Percentiles rank a stretch among this genome's conserved stretches.
These are phyloP conservation scores for Eulemur coronatus DNA, from an alignment of 2,797 vertebrate genomes.

Conservation along the genomic window DNA sequence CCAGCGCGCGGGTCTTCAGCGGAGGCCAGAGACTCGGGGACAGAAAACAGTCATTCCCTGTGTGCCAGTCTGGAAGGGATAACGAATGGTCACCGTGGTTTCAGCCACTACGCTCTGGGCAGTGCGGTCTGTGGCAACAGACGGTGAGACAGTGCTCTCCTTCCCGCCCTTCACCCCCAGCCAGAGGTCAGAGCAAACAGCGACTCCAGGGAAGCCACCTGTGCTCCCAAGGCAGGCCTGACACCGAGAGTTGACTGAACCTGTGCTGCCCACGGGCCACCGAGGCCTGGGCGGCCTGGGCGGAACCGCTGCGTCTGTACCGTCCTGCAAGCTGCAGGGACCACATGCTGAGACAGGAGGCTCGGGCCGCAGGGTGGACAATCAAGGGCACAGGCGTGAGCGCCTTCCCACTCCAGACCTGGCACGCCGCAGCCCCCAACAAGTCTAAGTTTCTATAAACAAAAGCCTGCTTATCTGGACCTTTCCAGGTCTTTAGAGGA, in stretches of 20 bases:
- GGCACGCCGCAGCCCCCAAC: background rate
- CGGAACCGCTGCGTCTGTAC: background rate
- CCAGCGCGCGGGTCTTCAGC: background rate
- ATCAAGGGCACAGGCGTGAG: background rate
- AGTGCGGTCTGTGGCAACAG: background rate
- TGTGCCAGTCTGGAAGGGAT: background rate
- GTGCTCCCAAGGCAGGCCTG: background rate
- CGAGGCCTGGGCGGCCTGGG: background rate
- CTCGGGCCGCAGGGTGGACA: too few species aligned
- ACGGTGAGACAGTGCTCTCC: background rate
- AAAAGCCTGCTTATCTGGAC: background rate
- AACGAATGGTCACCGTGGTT: rapidly evolving
- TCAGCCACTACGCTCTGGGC: background rate
- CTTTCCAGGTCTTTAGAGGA: background rate
- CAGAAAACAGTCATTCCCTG: background rate
- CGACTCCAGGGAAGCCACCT: background rate
- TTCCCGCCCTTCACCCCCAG: background rate
- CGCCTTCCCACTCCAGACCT: background rate
- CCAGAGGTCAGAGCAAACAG: background rate
- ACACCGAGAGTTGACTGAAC: background rate
- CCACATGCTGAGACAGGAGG: background rate
- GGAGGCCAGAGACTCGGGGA: background rate
- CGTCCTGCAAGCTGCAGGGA: background rate
- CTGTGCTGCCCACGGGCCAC: background rate
- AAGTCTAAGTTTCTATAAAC: background rate